Base-by-base conservation (phyloP, 2,113 vertebrate genomes). In the Planiliza haematocheilus region DNA sequence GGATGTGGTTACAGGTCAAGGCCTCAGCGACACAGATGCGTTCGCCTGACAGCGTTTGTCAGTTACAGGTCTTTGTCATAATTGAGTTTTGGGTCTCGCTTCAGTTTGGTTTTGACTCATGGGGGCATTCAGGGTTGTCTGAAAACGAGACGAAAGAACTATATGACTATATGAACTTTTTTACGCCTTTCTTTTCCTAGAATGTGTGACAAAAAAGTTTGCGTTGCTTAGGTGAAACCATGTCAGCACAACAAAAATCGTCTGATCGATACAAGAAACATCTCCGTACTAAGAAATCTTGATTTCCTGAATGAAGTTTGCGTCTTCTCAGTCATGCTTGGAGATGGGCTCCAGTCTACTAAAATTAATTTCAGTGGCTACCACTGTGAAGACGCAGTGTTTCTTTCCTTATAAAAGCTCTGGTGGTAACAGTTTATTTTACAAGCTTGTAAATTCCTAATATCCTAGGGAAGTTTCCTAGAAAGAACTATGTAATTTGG, bases 1-100 rank as follows among this genome's bases (percentile, higher is more conserved):
- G 91, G 91, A 92, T 91, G 90, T 91, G 88, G 89, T 89, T 85
- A 88, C 88, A 89, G 74, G 84, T 89, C 89, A 87, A 53, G 59
- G 79, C 86, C 66, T 21, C 68, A 42, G 57, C 14, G 7, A 69
- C 63, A 82, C 85, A 70, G 62, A 86, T 81, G 79, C 55, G 59
- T 60, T 70, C 4, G 16, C 43, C 74, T 85, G 67, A 74, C 72
- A 73, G 38, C 48, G 62, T 75, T 86, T 88, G 85, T 83, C 87
- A 83, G 74, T 89, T 87, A 73, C 58, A 66, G 36, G 75, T 86
- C 77, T 88, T 87, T 88, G 74, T 82, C 82, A 79, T 64, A 64
- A 69, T 66, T 43, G 69, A 84, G 82, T 67, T 58, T 50, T 38
- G 62, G 62, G 38, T 39, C 16, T 2, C 4, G 46, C 34, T 59